Percentiles rank a stretch among this genome's conserved stretches.
phyloP scores from a whole-genome alignment of 2,888 invertebrate species.

The Allygus modestus region DNA sequence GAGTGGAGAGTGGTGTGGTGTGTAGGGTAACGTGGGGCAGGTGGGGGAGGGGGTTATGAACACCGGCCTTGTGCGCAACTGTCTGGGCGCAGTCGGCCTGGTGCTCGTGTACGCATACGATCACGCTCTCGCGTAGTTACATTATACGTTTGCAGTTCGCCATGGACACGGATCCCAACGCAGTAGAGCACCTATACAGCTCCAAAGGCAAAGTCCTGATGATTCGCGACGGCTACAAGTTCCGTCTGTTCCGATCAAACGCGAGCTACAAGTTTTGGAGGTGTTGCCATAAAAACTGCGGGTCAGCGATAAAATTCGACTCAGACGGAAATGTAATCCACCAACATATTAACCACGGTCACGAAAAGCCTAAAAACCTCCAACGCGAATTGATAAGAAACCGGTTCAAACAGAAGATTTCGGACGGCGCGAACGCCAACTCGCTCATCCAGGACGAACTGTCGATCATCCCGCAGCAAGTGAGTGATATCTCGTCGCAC shows the following conservation, averaged over 20 bases:
- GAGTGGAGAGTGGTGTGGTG: neutral
- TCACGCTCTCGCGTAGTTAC: neutral
- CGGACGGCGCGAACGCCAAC: neutral
- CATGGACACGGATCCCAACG: neutral
- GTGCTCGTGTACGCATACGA: neutral
- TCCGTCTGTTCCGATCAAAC: neutral
- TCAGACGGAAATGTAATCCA: neutral
- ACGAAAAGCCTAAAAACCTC: neutral
- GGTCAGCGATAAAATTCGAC: neutral
- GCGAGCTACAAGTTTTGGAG: neutral
- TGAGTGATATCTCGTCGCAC: neutral
- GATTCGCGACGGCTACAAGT: slow-evolving; percentile 8
- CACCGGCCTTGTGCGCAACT: neutral
- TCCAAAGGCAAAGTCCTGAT: slow-evolving; percentile 2
- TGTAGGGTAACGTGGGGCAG: too few relatives aligned
- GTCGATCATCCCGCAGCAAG: neutral
- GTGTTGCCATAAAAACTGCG: neutral
- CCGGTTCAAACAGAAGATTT: neutral
- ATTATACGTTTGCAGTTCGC: neutral
- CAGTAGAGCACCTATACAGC: neutral
- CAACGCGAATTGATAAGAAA: neutral
- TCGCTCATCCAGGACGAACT: neutral
- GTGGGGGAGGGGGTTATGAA: neutral
- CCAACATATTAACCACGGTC: neutral
- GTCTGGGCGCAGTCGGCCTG: neutral